Percentiles rank a stretch among this genome's conserved stretches.
These are phyloP conservation scores for Bujurquina vittata DNA, from an alignment of 2,113 vertebrate species.

Conservation along the genomic window DNA sequence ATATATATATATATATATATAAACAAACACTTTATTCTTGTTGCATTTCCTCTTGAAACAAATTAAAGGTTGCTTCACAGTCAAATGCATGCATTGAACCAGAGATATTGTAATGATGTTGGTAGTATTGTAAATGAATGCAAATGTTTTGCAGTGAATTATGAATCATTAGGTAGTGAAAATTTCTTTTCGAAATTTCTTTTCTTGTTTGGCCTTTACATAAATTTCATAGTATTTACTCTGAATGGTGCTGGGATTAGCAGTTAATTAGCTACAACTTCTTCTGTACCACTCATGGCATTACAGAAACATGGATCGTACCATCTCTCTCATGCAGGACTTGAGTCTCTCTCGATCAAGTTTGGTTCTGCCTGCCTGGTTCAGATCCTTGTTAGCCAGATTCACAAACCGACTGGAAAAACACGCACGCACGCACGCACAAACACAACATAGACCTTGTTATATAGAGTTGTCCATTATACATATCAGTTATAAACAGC, in stretches of 20 bases:
- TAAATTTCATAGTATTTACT: neutral
- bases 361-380: conserved; percentile 85
- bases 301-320: conserved; percentile 62
- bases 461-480: neutral
- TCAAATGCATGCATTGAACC: neutral
- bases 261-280: neutral
- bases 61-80: neutral
- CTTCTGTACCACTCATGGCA: neutral
- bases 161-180: neutral
- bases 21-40: too few relatives aligned
- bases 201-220: neutral
- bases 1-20: too few relatives aligned
- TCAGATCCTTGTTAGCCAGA: conserved; percentile 91
- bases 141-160: neutral
- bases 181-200: neutral
- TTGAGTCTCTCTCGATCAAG: conserved; percentile 94
- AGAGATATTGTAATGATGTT: neutral
- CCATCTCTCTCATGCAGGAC: conserved; percentile 94
- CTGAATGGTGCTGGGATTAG: neutral
- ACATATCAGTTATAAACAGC: neutral
- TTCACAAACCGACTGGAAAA: conserved; percentile 86
- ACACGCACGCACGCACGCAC: too few relatives aligned
- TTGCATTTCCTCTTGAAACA: neutral
- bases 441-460: too few relatives aligned
- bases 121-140: neutral